Evolutionary conservation across 2,113 vertebrate species (phyloP).

Genomic region (Gracilinanus agilis): DNA sequence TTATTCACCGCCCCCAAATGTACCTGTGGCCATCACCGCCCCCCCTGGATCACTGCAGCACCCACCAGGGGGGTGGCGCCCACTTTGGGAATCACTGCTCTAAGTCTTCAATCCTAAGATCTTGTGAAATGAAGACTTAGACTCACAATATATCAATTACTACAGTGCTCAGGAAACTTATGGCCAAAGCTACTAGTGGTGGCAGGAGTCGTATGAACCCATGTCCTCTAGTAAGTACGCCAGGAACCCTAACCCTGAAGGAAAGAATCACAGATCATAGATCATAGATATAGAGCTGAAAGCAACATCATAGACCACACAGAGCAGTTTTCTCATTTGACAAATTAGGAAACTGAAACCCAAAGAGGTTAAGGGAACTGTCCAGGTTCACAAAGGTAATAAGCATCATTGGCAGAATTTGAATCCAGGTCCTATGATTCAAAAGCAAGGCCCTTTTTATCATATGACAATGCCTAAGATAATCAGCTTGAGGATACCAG

Average conservation of each 20-base stretch:
- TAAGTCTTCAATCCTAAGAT: not conserved
- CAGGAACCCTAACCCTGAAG: not conserved
- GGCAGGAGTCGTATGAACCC: not conserved
- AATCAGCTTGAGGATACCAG: not conserved
- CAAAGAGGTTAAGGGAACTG: not conserved
- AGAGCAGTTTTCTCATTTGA: not conserved
- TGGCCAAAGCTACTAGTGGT: not conserved
- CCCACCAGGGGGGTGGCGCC: too few species aligned
- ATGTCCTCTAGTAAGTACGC: not conserved
- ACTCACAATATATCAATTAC: not conserved
- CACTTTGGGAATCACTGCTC: too few species aligned
- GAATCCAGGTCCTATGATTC: not conserved
- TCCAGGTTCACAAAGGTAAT: not conserved
- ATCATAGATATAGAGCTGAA: not conserved
- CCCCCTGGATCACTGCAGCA: too few species aligned
- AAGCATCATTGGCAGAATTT: not conserved
- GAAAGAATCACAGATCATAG: not conserved
- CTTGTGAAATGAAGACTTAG: not conserved
- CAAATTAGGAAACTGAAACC: not conserved
- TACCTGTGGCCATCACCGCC: too few species aligned
- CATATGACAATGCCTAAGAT: not conserved
- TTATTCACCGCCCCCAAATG: too few species aligned
- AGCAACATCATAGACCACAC: not conserved
- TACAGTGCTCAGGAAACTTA: not conserved
- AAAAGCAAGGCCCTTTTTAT: not conserved